Evolutionary conservation across 1,140 invertebrate genomes (phyloP), one percentile per base, ranked within the genome.

Genomic region (Chelonus insularis): DNA sequence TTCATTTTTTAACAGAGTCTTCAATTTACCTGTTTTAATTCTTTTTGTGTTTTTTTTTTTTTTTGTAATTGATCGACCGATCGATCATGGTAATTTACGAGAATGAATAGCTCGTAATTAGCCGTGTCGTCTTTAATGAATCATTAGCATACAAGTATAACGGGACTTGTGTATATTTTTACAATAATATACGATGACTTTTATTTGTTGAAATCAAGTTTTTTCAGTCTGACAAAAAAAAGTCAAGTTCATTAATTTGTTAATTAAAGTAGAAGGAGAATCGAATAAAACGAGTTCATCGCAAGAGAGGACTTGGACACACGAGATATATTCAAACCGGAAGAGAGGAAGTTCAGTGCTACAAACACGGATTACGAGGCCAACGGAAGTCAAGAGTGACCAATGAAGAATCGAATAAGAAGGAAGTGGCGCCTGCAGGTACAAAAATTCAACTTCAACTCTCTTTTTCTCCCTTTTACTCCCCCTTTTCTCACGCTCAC

Each of bases 91-190:
- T 56, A 56, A 56, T 56, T 56, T 41, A 56, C 34, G 18, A 18
- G 52, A 39, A 41, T 56, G 34, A 56, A 56, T 56, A 37, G 52
- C 36, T 39, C 18, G 34, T 56, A 56, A 56, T 56, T 56, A 56
- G 36, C 52, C 29, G 29, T 23, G 36, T 23, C 39, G 34, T 56
- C 52, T 43, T 54, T 56, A 56, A 56, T 39, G 52, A 56, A 41
- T 41, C 16, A 56, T 56, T 56, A 41, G 39, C 36, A 56, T 56
- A 41, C 52, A 23, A 54, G 36, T 8, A 21, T 56, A 56, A 56
- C 52, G 52, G 52, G 18, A 29, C 23, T n/a, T n/a, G n/a, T n/a
- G n/a, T n/a, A n/a, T n/a, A n/a, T n/a, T n/a, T n/a, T n/a, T n/a
- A n/a, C n/a, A n/a, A n/a, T n/a, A n/a, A n/a, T n/a, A n/a, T n/a